Evolutionary conservation across 2,888 invertebrate genomes (phyloP).

Genomic region (Vesta saturnalis): DNA sequence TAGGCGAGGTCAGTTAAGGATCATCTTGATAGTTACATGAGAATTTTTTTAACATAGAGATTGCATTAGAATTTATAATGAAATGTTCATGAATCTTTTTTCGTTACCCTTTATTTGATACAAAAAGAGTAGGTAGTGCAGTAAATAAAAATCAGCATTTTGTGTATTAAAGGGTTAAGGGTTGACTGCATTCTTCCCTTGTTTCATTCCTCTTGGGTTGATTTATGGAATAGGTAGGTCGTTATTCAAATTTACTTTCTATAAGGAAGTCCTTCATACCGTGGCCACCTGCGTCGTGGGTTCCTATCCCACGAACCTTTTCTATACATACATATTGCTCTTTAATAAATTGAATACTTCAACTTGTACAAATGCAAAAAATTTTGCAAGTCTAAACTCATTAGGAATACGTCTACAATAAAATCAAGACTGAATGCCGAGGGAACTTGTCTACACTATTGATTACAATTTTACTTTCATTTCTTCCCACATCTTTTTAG

Average conservation of each 20-base stretch:
- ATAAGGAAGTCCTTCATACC: conserved; percentile 54
- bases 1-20: conserved; percentile 11
- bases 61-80: conserved; percentile 42
- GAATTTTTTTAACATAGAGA: conserved; percentile 42
- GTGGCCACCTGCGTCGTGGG: conserved; percentile 54
- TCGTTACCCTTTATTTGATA: conserved; percentile 30
- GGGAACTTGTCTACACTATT: neutral
- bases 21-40: conserved; percentile 44
- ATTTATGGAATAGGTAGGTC: conserved; percentile 51
- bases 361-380: conserved; percentile 18
- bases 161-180: conserved; percentile 46
- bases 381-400: neutral
- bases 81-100: too few relatives aligned
- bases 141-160: conserved; percentile 31
- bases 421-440: too few relatives aligned
- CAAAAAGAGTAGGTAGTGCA: conserved; percentile 23
- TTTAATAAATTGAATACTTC: conserved; percentile 12
- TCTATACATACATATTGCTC: conserved; percentile 11
- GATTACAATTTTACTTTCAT: too few relatives aligned
- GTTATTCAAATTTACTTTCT: conserved; percentile 50
- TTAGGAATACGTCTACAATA: neutral
- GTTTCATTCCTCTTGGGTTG: conserved; percentile 48
- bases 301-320: conserved; percentile 50
- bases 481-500: too few relatives aligned
- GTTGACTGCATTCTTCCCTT: conserved; percentile 43